Percentiles rank a stretch among this genome's conserved stretches.
phyloP scores from a whole-genome alignment of 2,888 invertebrate species.

The Chromoteleia sp. region DNA sequence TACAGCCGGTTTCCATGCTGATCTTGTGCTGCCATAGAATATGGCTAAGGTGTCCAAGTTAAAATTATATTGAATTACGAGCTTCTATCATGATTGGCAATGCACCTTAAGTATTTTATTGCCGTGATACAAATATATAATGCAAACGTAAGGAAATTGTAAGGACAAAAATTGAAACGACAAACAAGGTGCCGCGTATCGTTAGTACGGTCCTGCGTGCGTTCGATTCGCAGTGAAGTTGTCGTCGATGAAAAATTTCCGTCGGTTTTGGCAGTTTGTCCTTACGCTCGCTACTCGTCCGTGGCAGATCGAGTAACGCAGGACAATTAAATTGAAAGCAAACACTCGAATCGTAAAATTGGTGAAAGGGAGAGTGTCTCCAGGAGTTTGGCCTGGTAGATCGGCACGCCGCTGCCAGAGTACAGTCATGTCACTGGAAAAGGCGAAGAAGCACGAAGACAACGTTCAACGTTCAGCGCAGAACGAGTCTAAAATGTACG shows the following conservation, averaged over 20 bases:
- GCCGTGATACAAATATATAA: no score
- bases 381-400: constrained; percentile 30
- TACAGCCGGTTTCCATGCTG: no score
- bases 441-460: constrained; percentile 60
- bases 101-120: no score
- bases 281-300: constrained; percentile 50
- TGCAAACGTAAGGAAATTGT: no score
- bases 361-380: constrained; percentile 9
- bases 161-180: no score
- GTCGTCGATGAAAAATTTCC: constrained; percentile 8
- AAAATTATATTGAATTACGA: no score
- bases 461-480: constrained; percentile 29
- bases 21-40: no score
- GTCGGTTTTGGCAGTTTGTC: constrained; percentile 62
- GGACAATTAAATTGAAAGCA: constrained; percentile 47
- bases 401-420: constrained; percentile 13
- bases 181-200: no score
- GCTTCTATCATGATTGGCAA: no score
- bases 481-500: constrained; percentile 70
- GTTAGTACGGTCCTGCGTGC: constrained; percentile 15
- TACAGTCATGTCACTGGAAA: constrained; percentile 54
- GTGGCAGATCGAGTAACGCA: constrained; percentile 38
- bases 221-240: constrained; percentile 40
- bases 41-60: no score
- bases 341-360: constrained; percentile 23